These are phyloP conservation scores for Pangasianodon gigas DNA, from an alignment of 2,113 vertebrate species.

Conservation along the genomic window DNA sequence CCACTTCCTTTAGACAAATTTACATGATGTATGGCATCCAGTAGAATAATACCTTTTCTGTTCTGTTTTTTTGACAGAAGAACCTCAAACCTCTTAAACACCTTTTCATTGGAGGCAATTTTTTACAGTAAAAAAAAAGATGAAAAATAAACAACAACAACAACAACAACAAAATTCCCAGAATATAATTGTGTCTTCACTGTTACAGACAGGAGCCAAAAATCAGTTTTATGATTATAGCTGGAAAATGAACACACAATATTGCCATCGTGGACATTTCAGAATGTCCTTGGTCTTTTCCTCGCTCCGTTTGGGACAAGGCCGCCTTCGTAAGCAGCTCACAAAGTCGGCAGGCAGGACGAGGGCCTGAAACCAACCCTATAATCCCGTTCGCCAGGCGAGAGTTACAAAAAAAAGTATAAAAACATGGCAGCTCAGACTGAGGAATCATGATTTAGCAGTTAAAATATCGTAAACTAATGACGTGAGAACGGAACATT, in stretches of 20 bases:
- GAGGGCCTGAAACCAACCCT: not conserved
- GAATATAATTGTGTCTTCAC: not conserved
- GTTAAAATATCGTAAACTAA: not conserved
- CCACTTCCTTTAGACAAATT: not conserved
- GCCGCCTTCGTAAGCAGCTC: not conserved
- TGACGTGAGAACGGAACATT: too few relatives aligned
- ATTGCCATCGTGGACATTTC: not conserved
- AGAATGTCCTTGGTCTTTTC: not conserved
- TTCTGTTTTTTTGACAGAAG: not conserved
- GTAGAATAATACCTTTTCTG: not conserved
- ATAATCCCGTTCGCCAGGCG: not conserved
- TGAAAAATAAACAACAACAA: not conserved
- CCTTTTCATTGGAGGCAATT: not conserved
- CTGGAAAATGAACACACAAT: not conserved
- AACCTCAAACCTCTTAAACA: not conserved
- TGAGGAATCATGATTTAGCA: not conserved
- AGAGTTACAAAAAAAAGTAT: not conserved
- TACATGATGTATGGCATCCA: not conserved
- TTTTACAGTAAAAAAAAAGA: not conserved
- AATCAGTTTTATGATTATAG: not conserved
- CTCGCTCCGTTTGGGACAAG: not conserved
- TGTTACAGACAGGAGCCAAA: not conserved
- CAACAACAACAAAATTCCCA: not conserved
- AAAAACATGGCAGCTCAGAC: constrained; percentile 2
- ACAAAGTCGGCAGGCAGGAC: not conserved